Evolutionary conservation across 2,888 invertebrate genomes (phyloP).

Genomic region (Drosophila paramelanica): DNA sequence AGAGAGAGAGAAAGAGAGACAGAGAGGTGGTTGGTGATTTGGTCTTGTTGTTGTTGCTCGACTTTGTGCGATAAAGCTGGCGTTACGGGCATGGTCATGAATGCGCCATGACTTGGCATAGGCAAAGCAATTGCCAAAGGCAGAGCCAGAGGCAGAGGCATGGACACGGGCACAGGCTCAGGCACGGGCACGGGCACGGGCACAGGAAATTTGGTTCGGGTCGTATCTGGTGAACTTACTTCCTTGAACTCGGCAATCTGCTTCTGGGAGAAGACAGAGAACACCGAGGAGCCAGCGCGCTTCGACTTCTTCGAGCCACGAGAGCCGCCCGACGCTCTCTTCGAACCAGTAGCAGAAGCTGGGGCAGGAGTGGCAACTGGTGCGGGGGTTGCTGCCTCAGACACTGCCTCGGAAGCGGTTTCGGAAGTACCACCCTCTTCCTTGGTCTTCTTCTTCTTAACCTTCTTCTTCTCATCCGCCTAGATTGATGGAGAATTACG

Average conservation of each 20-base stretch:
- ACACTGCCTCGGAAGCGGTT: slow-evolving; percentile 87
- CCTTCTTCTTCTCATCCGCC: slow-evolving; percentile 98
- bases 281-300: slow-evolving; percentile 96
- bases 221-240: slow-evolving; percentile 85
- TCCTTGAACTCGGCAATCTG: slow-evolving; percentile 98
- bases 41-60: slow-evolving; percentile 65
- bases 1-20: slow-evolving; percentile 62
- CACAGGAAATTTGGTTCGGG: slow-evolving; percentile 12
- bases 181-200: slow-evolving; percentile 23
- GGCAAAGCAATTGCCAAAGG: slow-evolving; percentile 6
- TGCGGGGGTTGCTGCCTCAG: slow-evolving; percentile 88
- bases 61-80: slow-evolving; percentile 17
- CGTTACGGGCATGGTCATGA: slow-evolving; percentile 12
- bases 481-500: slow-evolving; percentile 80
- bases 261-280: slow-evolving; percentile 98
- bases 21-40: slow-evolving; percentile 76
- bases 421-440: slow-evolving; percentile 87
- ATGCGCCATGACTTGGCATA: slow-evolving; percentile 21
- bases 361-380: slow-evolving; percentile 90
- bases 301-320: slow-evolving; percentile 88
- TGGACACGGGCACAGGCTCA: slow-evolving; percentile 4
- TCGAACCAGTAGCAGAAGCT: slow-evolving; percentile 90
- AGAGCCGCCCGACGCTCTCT: slow-evolving; percentile 92
- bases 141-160: slow-evolving; percentile 20
- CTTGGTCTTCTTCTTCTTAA: slow-evolving; percentile 94